These are phyloP conservation scores for Panorpa germanica DNA, from an alignment of 2,888 invertebrate genomes.

Conservation along the genomic window DNA sequence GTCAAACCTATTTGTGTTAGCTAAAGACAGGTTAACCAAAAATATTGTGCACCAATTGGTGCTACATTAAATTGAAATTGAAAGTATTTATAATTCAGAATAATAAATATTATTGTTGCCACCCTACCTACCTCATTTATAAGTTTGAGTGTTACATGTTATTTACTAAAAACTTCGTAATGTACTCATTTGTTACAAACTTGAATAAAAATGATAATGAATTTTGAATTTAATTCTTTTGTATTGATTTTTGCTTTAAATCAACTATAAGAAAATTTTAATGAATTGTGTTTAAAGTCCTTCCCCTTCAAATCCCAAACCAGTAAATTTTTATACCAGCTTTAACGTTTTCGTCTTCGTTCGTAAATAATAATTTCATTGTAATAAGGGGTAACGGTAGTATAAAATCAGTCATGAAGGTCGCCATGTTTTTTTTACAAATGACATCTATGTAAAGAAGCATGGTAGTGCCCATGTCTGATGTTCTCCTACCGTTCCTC, in stretches of 20 bases:
- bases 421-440: too few relatives aligned
- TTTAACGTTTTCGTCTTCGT: slow-evolving; percentile 13
- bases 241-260: slow-evolving; percentile 13
- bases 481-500: too few relatives aligned
- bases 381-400: too few relatives aligned
- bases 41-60: slow-evolving; percentile 15
- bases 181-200: slow-evolving; percentile 12
- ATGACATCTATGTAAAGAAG: too few relatives aligned
- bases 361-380: slow-evolving; percentile 9
- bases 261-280: slow-evolving; percentile 11
- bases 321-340: slow-evolving; percentile 13
- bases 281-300: slow-evolving; percentile 12
- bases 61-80: slow-evolving; percentile 12
- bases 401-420: too few relatives aligned
- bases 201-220: slow-evolving; percentile 12
- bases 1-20: slow-evolving; percentile 14
- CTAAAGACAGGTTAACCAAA: slow-evolving; percentile 14
- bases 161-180: slow-evolving; percentile 10
- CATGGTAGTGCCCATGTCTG: too few relatives aligned
- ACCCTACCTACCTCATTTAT: slow-evolving; percentile 14
- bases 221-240: slow-evolving; percentile 10
- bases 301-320: slow-evolving; percentile 14
- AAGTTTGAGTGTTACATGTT: slow-evolving; percentile 14
- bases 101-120: slow-evolving; percentile 13
- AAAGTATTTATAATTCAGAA: slow-evolving; percentile 14